phyloP scores from a whole-genome alignment of 2,888 invertebrate species.

The Agrotis ipsilon region DNA sequence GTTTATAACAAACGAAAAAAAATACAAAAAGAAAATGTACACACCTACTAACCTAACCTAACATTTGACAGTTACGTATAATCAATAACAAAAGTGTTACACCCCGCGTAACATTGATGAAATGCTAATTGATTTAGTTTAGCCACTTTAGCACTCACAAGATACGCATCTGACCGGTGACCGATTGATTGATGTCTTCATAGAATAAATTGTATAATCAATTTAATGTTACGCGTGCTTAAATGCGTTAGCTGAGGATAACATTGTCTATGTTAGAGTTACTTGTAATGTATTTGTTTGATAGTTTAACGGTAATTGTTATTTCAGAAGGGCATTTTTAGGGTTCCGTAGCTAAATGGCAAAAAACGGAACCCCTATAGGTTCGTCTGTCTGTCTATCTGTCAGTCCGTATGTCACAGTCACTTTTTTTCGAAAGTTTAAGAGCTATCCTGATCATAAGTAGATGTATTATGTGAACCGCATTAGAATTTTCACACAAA shows the following conservation, averaged over 20 bases:
- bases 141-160: constrained; percentile 23
- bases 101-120: constrained; percentile 26
- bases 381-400: no score
- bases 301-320: background rate
- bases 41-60: background rate
- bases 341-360: no score
- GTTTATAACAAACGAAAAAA: no score
- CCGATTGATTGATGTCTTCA: constrained; percentile 39
- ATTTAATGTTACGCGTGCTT: constrained; percentile 21
- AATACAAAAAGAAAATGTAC: background rate
- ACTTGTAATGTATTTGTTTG: background rate
- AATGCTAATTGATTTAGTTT: constrained; percentile 53
- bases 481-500: no score
- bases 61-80: background rate
- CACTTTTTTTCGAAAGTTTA: no score
- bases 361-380: no score
- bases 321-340: no score
- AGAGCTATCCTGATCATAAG: no score
- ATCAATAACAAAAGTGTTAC: constrained; percentile 36
- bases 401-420: no score
- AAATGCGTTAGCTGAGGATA: constrained; percentile 21
- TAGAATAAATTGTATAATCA: constrained; percentile 33
- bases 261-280: constrained; percentile 10
- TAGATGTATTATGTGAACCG: no score
- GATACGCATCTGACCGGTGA: constrained; percentile 32